Evolutionary conservation across 2,797 vertebrate genomes (phyloP).

Genomic region (Natrix natrix): DNA sequence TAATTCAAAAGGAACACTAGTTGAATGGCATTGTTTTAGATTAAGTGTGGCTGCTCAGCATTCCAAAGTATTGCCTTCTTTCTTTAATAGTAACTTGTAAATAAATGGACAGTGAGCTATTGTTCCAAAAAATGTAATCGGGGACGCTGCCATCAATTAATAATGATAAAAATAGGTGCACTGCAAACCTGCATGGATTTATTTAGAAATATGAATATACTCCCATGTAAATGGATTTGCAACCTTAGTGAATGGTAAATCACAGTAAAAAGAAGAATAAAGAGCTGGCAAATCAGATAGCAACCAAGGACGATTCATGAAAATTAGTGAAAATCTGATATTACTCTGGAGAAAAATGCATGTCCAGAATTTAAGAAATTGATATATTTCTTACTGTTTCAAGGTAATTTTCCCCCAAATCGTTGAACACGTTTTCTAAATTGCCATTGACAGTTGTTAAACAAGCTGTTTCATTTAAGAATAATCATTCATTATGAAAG

Average conservation of each 20-base stretch:
- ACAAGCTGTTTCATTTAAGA: neutral
- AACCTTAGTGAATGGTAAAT: neutral
- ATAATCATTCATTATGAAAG: neutral
- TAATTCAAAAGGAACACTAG: neutral
- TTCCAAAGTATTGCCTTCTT: neutral
- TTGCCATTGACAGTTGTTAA: rapidly evolving
- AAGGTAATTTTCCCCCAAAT: neutral
- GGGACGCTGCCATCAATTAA: neutral
- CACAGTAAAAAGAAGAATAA: neutral
- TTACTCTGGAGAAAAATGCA: neutral
- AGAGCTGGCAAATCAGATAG: neutral
- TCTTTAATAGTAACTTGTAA: neutral
- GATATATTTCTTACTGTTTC: neutral
- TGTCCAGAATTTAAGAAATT: neutral
- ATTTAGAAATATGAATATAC: neutral
- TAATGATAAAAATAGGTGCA: neutral
- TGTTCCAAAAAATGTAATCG: neutral
- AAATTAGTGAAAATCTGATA: neutral
- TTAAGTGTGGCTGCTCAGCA: neutral
- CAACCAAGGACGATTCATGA: neutral
- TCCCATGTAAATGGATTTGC: neutral
- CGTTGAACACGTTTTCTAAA: rapidly evolving
- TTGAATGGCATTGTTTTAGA: neutral
- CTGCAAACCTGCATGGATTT: neutral
- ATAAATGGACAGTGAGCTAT: neutral